A percentile compares a stretch with the other conserved stretches of the same genome.
These are phyloP conservation scores for Latheticus oryzae DNA, from an alignment of 2,888 invertebrate genomes.

Conservation along the genomic window DNA sequence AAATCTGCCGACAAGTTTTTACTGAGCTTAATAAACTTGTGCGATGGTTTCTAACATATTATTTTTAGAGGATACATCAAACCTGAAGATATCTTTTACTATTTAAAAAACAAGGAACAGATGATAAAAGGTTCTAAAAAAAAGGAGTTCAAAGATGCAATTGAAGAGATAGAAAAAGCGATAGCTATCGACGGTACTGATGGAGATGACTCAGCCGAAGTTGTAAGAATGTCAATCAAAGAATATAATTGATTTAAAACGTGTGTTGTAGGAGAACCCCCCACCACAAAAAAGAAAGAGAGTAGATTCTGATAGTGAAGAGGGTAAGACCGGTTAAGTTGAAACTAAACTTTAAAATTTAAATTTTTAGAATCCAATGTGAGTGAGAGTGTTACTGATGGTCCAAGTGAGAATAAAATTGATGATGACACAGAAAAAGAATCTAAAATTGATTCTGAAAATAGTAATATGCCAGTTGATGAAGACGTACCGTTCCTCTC, in stretches of 20 bases:
- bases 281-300: slow-evolving; percentile 31
- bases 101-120: slow-evolving; percentile 82
- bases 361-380: slow-evolving; percentile 21
- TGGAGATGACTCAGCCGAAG: slow-evolving; percentile 57
- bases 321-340: slow-evolving; percentile 12
- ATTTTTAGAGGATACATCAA: slow-evolving; percentile 78
- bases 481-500: slow-evolving; percentile 30
- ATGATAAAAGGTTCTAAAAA: slow-evolving; percentile 83
- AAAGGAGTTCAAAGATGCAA: slow-evolving; percentile 87
- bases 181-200: slow-evolving; percentile 64
- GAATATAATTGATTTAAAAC: neutral
- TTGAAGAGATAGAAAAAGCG: slow-evolving; percentile 88
- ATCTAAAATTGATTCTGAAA: slow-evolving; percentile 14
- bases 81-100: slow-evolving; percentile 87
- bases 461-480: slow-evolving; percentile 29
- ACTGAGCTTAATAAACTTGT: slow-evolving; percentile 64
- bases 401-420: slow-evolving; percentile 17
- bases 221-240: slow-evolving; percentile 42
- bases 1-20: slow-evolving; percentile 67
- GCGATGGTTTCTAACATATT: slow-evolving; percentile 69
- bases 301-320: slow-evolving; percentile 33
- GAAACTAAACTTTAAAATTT: neutral
- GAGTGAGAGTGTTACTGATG: slow-evolving; percentile 28
- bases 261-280: slow-evolving; percentile 8
- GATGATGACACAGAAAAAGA: slow-evolving; percentile 31